Percentiles rank a stretch among this genome's conserved stretches.
phyloP scores from a whole-genome alignment of 1,140 invertebrate species.

The Ridgeia piscesae region DNA sequence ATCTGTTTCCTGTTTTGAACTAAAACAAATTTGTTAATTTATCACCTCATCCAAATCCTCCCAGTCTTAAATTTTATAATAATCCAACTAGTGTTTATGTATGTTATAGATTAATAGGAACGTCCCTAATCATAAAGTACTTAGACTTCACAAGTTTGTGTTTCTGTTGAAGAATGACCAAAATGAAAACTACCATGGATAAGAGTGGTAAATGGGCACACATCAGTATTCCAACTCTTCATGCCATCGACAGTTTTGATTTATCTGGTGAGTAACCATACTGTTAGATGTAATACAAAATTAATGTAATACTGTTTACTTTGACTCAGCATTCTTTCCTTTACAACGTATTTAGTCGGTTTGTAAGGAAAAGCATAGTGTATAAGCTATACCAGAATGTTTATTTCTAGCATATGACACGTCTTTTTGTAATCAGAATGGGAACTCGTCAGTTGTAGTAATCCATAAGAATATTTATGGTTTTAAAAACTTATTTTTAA shows the following conservation, averaged over 20 bases:
- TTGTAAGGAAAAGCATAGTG: no score
- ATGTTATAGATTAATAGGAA: no score
- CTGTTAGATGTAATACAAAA: background rate
- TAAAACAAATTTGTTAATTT: no score
- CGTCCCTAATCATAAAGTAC: no score
- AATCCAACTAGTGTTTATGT: no score
- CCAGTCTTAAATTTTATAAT: no score
- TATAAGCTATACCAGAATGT: background rate
- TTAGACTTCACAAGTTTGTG: no score
- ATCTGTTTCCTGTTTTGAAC: no score
- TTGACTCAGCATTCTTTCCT: background rate
- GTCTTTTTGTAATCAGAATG: background rate
- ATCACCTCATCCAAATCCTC: no score
- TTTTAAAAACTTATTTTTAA: no score
- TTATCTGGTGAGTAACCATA: background rate
- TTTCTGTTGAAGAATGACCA: background rate
- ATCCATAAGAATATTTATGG: no score
- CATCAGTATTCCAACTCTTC: background rate
- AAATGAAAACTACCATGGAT: background rate
- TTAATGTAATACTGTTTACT: background rate
- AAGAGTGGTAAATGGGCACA: background rate
- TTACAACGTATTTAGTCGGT: background rate
- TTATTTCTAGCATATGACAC: background rate
- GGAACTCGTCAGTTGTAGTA: no score
- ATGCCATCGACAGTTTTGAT: background rate